Conservation (phyloP, 2,797 vertebrate species). For the Danionella dracula region DNA sequence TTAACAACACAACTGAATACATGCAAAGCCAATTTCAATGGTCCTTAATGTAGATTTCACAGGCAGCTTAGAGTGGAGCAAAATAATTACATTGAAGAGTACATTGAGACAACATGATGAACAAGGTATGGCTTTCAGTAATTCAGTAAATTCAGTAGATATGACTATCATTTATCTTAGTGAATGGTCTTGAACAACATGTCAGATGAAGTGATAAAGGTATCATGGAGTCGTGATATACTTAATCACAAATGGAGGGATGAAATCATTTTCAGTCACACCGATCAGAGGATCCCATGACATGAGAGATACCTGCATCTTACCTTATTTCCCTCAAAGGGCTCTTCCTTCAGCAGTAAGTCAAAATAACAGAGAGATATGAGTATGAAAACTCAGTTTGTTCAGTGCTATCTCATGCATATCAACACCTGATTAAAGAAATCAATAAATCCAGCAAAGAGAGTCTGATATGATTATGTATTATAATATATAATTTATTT, state of each 20-base stretch:
- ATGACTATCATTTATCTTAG: constrained; percentile 2
- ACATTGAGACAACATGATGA: constrained; percentile 16
- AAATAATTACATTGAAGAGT: constrained; percentile 3
- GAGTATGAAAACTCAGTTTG: constrained; percentile 43
- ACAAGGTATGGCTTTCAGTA: constrained; percentile 4
- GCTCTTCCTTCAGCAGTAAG: constrained; percentile 74
- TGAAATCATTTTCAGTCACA: neutral
- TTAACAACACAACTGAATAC: constrained; percentile 23
- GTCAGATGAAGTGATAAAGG: neutral
- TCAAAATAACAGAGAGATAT: constrained; percentile 55
- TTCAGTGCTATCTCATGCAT: neutral
- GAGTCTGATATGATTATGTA: no score
- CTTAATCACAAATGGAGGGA: neutral
- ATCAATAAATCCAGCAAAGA: no score
- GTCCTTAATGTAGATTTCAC: neutral
- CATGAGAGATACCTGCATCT: constrained; percentile 48
- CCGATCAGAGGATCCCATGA: constrained; percentile 33
- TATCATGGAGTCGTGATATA: neutral
- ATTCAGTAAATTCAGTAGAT: constrained; percentile 13
- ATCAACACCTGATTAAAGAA: neutral
- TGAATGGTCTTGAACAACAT: neutral
- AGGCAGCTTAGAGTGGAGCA: constrained; percentile 4
- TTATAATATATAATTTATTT: no score
- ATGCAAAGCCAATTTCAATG: constrained; percentile 23
- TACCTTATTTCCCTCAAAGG: constrained; percentile 78